phyloP scores from a whole-genome alignment of 2,113 vertebrate species.

The Upupa epops region DNA sequence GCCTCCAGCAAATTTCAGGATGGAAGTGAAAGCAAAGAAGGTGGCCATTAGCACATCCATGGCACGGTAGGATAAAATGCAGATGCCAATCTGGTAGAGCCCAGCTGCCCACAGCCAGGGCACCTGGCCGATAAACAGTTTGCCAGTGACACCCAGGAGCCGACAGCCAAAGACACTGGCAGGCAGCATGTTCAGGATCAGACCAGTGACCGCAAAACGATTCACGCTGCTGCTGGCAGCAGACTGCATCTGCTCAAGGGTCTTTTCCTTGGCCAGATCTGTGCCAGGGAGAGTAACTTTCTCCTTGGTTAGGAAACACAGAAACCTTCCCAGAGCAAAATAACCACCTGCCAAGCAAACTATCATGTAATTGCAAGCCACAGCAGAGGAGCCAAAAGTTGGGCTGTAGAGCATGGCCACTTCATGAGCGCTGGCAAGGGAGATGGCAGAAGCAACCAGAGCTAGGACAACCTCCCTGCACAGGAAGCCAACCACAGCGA shows the following conservation, averaged over 20 bases:
- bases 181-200: slow-evolving; percentile 83
- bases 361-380: slow-evolving; percentile 81
- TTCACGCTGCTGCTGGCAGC: neutral
- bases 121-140: slow-evolving; percentile 77
- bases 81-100: slow-evolving; percentile 79
- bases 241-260: neutral
- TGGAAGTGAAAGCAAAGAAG: slow-evolving; percentile 80
- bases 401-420: slow-evolving; percentile 68
- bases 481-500: slow-evolving; percentile 72
- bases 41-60: slow-evolving; percentile 79
- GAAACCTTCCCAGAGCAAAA: slow-evolving; percentile 76
- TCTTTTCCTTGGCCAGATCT: slow-evolving; percentile 2
- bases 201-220: slow-evolving; percentile 40
- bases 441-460: slow-evolving; percentile 71
- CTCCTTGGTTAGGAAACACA: slow-evolving; percentile 69
- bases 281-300: slow-evolving; percentile 72
- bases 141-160: slow-evolving; percentile 78
- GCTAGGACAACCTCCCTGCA: slow-evolving; percentile 69
- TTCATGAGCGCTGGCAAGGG: slow-evolving; percentile 83
- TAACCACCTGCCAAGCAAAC: slow-evolving; percentile 78
- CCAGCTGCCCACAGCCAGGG: slow-evolving; percentile 89
- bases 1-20: slow-evolving; percentile 81
- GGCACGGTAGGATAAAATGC: slow-evolving; percentile 77
- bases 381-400: slow-evolving; percentile 76
- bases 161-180: slow-evolving; percentile 82